phyloP scores from a whole-genome alignment of 2,797 vertebrate species.

The Leptoclinus maculatus region DNA sequence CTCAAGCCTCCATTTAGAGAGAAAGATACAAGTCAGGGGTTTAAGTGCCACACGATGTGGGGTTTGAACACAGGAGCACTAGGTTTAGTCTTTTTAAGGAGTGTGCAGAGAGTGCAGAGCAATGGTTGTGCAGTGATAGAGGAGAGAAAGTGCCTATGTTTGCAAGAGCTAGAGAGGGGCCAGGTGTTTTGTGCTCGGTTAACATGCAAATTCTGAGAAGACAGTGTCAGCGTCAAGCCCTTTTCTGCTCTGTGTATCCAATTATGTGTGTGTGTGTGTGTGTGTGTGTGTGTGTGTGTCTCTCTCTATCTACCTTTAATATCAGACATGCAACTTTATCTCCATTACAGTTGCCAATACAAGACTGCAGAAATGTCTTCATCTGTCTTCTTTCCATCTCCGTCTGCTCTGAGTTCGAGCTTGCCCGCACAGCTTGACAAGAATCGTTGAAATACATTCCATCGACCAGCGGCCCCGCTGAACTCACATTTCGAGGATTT shows the following conservation, averaged over 20 bases:
- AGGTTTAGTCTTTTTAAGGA: not conserved
- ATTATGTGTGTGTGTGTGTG: not conserved
- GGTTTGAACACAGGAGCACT: not conserved
- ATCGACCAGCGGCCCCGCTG: constrained; percentile 33
- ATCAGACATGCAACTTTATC: constrained; percentile 39
- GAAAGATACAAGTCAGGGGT: not conserved
- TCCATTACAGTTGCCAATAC: constrained; percentile 26
- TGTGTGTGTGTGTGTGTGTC: not conserved
- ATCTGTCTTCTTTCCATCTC: constrained; percentile 10
- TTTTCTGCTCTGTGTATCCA: constrained; percentile 7
- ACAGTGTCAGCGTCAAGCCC: not conserved
- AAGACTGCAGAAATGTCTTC: constrained; percentile 23
- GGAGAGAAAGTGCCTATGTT: not conserved
- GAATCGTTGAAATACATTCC: constrained; percentile 56
- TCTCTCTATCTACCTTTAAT: not conserved
- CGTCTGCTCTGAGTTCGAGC: constrained; percentile 56
- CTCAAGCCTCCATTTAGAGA: not conserved
- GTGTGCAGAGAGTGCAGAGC: not conserved
- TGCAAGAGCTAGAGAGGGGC: not conserved
- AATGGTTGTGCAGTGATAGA: not conserved
- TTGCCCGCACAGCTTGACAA: constrained; percentile 62
- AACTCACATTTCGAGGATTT: constrained; percentile 46
- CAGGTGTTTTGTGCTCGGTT: constrained; percentile 15
- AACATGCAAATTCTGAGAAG: constrained; percentile 31
- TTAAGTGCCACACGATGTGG: not conserved